Evolutionary conservation across 2,113 vertebrate genomes (phyloP).

Genomic region (Leptodactylus fuscus): DNA sequence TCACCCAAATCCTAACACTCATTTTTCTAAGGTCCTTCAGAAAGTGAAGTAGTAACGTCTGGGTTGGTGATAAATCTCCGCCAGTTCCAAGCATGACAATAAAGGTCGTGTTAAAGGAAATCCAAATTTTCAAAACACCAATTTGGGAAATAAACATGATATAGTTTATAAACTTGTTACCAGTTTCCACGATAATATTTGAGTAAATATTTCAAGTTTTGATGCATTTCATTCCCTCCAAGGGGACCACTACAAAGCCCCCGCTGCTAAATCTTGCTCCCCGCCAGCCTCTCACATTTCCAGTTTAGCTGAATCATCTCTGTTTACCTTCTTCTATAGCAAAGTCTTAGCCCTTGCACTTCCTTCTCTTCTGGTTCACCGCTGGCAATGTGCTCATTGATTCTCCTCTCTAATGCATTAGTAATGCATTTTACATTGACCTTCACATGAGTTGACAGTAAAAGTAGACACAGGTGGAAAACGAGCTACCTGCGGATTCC

Average conservation of each 20-base stretch:
- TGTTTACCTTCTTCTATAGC: conserved; percentile 46
- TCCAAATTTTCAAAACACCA: too few relatives aligned
- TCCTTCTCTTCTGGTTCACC: conserved; percentile 48
- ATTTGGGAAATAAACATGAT: too few relatives aligned
- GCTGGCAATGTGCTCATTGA: conserved; percentile 51
- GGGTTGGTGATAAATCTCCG: too few relatives aligned
- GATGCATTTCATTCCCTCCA: background rate
- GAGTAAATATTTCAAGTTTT: background rate
- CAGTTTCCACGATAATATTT: too few relatives aligned
- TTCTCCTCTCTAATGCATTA: conserved; percentile 58
- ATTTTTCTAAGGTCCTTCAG: too few relatives aligned
- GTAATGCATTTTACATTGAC: conserved; percentile 60
- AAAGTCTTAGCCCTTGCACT: conserved; percentile 51
- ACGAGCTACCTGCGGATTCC: conserved; percentile 33
- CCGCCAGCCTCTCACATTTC: conserved; percentile 47
- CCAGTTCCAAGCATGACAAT: too few relatives aligned
- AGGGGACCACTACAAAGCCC: background rate
- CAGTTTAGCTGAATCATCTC: conserved; percentile 57
- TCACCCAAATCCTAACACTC: too few relatives aligned
- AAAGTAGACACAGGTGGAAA: conserved; percentile 57
- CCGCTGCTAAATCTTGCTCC: conserved; percentile 36
- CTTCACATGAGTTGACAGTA: conserved; percentile 50
- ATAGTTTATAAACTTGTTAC: too few relatives aligned
- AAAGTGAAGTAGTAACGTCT: too few relatives aligned
- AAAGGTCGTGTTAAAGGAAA: too few relatives aligned